Conservation (phyloP, 1,140 invertebrate species). For the Drosophila santomea region DNA sequence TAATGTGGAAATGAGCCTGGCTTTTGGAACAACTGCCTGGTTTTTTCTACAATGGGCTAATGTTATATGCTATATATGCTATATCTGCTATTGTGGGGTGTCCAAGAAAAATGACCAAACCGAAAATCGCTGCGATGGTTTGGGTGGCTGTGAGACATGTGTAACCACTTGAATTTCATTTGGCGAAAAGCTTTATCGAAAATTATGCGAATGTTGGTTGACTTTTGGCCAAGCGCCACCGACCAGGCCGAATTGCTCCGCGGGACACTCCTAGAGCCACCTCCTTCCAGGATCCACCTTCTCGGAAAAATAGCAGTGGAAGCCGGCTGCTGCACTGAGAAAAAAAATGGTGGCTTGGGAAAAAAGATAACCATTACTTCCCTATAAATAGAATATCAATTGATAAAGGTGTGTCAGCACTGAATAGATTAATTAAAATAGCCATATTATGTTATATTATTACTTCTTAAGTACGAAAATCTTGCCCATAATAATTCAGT, state of each 20-base stretch:
- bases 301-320: conserved; percentile 21
- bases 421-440: no score
- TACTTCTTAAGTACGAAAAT: no score
- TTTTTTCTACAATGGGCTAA: neutral
- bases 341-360: neutral
- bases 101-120: conserved; percentile 68
- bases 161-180: conserved; percentile 83
- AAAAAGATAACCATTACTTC: no score
- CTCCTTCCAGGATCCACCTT: neutral
- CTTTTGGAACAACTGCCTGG: conserved; percentile 1
- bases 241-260: conserved; percentile 49
- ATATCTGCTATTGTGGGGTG: conserved; percentile 6
- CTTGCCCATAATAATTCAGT: no score
- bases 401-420: no score
- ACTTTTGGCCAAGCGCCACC: conserved; percentile 78
- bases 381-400: no score
- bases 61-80: conserved; percentile 1
- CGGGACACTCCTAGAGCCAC: conserved; percentile 40
- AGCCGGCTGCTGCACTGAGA: conserved; percentile 2
- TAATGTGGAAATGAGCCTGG: conserved; percentile 79
- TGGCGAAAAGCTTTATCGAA: conserved; percentile 82
- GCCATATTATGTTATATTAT: no score
- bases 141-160: conserved; percentile 51
- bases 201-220: conserved; percentile 81
- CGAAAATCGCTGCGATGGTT: conserved; percentile 24